Evolutionary conservation across 2,797 vertebrate species (phyloP), one percentile per base, ranked within the genome.

Genomic region (Gastrophryne carolinensis): DNA sequence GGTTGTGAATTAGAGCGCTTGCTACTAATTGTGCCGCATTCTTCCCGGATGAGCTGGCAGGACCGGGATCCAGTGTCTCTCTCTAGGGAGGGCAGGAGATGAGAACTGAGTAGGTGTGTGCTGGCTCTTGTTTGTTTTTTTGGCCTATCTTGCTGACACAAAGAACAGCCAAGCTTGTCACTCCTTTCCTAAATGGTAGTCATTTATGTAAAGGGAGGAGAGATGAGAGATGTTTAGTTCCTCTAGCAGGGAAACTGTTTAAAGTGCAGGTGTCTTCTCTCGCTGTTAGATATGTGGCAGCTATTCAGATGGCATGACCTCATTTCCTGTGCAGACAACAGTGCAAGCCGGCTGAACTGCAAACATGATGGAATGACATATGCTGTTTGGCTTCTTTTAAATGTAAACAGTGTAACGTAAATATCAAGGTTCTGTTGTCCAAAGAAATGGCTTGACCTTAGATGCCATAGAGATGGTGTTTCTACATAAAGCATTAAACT

Each of bases 41-140:
- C 75, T 60, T 56, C 23, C 57, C 6, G 49, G 75, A 57, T 77
- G 75, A 77, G 60, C 67, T 60, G 15, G 37, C 57, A 58, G 19
- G 17, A 39, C 32, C 32, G 49, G 35, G 65, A 69, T 62, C 17
- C 44, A 41, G 47, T 61, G 23, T 17, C 23, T 75, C 17, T 52
- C 30, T 21, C 27, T 12, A 54, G 63, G 57, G 61, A 21, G 53
- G 52, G 41, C 4, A 17, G 52, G 32, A 32, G 47, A 37, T 75
- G 66, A 52, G 74, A 77, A 77, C 30, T 77, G 75, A 71, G 75
- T 71, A 71, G 75, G 75, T 58, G 67, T 76, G 41, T 32, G 57
- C 58, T 21, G 1, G 17, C 4, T 26, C 4, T 3, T 69, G 56
- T 54, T 70, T 70, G 49, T 71, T 77, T 57, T 64, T 30, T 71